Base-by-base conservation (phyloP, 2,888 invertebrate genomes). In the Odontocolon sp. region DNA sequence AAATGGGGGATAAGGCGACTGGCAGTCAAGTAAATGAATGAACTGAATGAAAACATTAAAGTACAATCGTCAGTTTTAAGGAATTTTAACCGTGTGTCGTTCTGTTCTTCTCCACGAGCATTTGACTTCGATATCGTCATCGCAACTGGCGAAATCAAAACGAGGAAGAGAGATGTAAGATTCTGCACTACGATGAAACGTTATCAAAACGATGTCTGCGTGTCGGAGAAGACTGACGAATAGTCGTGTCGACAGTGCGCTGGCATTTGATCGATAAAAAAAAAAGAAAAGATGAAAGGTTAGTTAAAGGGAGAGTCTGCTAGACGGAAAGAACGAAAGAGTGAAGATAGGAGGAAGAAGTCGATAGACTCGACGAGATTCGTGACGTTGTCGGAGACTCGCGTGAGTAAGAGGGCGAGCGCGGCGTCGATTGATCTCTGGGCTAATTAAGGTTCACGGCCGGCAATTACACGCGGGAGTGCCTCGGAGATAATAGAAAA, bases 381-480 rank as follows among this genome's bases (percentile, higher is more conserved):
- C 50, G 57, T 40, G 21, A 64, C 23, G 23, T 40, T 16, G 54
- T 33, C 42, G 61, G 57, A 26, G 18, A 36, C 1, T 11, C 5
- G 14, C 6, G 50, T 26, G 50, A 11, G 18, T 11, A 26, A 11
- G 8, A 50, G 40, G 14, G 33, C 18, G n/a, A 56, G 28, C 64
- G 71, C 63, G 56, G 56, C 56, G 45, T 50, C 64, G 56, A 64
- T 66, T 72, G 64, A 72, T 64, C 71, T n/a, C 57, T 57, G 18
- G 64, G 38, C 72, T 66, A 66, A 72, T 72, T 57, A 66, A 50
- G 40, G 72, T 72, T 72, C 72, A 72, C 50, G 72, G 72, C 56
- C 64, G 50, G 31, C 71, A 50, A 72, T 57, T 64, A 54, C 64
- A 21, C 8, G 31, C 61, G 33, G 14, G n/a, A 36, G 11, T 14